Evolutionary conservation across 2,888 invertebrate genomes (phyloP), one percentile per base, ranked within the genome.

Genomic region (Chloroclysta siterata): DNA sequence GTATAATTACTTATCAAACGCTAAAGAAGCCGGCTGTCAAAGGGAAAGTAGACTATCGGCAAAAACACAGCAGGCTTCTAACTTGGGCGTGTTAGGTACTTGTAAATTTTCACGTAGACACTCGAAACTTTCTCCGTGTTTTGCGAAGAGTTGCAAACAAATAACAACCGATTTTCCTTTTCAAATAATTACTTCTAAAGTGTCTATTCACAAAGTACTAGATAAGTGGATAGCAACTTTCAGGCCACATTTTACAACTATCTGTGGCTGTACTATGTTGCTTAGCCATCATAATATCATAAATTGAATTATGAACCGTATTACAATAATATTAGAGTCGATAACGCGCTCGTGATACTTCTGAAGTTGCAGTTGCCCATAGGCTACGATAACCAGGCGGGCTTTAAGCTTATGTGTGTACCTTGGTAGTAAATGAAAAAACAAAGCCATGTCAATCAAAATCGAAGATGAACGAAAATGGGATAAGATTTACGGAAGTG

Each of bases 61-160:
- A 51, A 36, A 33, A 51, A 51, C 29, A 50, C 51, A 36, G 48
- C 28, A 51, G 51, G 11, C 6, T 33, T 15, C 36, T 41, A 33
- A n/a, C 42, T 51, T 42, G 33, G 48, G 41, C 36, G 50, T 57
- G 48, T 39, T 8, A 50, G 39, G 28, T 33, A 36, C 33, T 44
- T 53, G 53, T 44, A 33, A 41, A 42, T 53, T 29, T 56, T 56
- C 56, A 22, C 50, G 50, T 42, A 48, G 28, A 22, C 50, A 54
- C 53, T 53, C 53, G 48, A n/a, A 48, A 48, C 41, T 53, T 36
- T 59, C 58, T 14, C 39, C 22, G n/a, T 46, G 58, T 59, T 59
- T 57, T 47, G 39, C 14, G 28, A 46, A 41, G 46, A 51, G 41
- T 29, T 11, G 44, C 28, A 56, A 39, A 47, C 17, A 56, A 48